phyloP scores from a whole-genome alignment of 37 sponge, comb jelly and placozoan genomes.

The Cladorhizidae sp. region DNA sequence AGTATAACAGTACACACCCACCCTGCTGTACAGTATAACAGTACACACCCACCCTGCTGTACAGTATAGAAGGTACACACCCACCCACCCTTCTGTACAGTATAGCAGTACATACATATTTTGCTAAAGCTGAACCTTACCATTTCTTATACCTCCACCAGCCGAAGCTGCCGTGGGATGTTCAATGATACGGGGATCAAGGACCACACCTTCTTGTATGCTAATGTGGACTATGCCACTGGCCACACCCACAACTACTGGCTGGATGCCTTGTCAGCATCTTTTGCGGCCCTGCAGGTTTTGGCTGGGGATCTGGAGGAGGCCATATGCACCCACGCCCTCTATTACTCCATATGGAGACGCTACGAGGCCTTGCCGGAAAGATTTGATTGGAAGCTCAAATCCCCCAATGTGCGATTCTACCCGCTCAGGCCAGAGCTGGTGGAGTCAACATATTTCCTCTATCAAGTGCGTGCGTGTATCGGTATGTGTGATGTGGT shows the following conservation, averaged over 20 bases:
- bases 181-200: background rate
- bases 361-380: conserved; percentile 92
- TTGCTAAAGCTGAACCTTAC: too few species aligned
- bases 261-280: conserved; percentile 94
- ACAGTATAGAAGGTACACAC: too few species aligned
- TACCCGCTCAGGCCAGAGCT: conserved; percentile 97
- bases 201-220: conserved; percentile 45
- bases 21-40: too few species aligned
- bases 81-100: too few species aligned
- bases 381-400: conserved; percentile 82
- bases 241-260: conserved; percentile 82
- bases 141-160: background rate
- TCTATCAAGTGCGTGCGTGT: conserved; percentile 70
- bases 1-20: too few species aligned
- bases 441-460: conserved; percentile 93
- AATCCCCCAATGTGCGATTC: conserved; percentile 77
- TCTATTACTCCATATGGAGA: conserved; percentile 93
- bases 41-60: too few species aligned
- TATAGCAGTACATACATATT: too few species aligned
- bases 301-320: conserved; percentile 88
- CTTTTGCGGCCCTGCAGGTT: conserved; percentile 93
- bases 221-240: conserved; percentile 90
- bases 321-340: conserved; percentile 94
- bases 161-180: conserved; percentile 51
- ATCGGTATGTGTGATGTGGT: too few species aligned